These are phyloP conservation scores for Zophobas atratus DNA, from an alignment of 1,140 invertebrate genomes.

Conservation along the genomic window DNA sequence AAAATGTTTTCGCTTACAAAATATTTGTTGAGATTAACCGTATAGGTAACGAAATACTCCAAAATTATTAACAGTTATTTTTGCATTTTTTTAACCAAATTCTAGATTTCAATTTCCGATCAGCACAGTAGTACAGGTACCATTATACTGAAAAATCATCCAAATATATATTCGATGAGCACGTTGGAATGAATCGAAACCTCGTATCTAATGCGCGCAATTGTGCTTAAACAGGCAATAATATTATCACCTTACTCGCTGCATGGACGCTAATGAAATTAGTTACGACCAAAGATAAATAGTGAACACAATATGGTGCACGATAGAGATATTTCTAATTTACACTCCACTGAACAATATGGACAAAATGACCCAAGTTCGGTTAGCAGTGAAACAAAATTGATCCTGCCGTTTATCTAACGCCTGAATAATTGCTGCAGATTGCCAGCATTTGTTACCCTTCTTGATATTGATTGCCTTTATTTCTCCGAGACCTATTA, in stretches of 20 bases:
- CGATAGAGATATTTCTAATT: constrained; percentile 22
- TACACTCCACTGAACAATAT: constrained; percentile 31
- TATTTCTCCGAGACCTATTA: constrained; percentile 36
- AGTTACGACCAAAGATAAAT: constrained; percentile 6
- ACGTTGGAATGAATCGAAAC: no score
- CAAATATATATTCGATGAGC: no score
- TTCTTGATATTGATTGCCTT: constrained; percentile 40
- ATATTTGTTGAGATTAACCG: no score
- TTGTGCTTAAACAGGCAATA: no score
- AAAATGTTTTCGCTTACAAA: no score
- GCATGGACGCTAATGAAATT: not conserved
- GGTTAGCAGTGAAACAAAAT: constrained; percentile 25
- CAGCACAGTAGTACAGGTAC: no score
- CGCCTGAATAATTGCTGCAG: constrained; percentile 42
- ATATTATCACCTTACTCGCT: not conserved
- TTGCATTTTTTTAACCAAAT: no score
- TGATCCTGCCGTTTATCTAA: constrained; percentile 39
- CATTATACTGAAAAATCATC: no score
- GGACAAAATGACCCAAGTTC: constrained; percentile 23
- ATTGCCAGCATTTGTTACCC: constrained; percentile 37
- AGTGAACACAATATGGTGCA: constrained; percentile 24
- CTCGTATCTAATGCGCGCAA: no score
- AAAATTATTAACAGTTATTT: no score
- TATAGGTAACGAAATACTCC: no score
- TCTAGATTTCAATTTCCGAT: no score